These are phyloP conservation scores for Eulemur mongoz DNA, from an alignment of 2,797 vertebrate species.

Conservation along the genomic window DNA sequence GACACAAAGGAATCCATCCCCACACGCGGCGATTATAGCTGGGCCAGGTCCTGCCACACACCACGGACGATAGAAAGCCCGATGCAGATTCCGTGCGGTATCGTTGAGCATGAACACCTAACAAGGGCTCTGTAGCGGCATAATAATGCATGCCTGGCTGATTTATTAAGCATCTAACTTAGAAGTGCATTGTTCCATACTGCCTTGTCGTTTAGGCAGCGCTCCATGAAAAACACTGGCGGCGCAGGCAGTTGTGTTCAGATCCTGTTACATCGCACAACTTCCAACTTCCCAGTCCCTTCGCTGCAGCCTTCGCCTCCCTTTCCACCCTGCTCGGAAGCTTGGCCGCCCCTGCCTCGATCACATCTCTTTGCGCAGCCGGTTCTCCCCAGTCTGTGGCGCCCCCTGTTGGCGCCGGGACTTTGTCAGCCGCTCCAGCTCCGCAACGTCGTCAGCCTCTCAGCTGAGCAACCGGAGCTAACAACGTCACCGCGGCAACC, in stretches of 20 bases:
- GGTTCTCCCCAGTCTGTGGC: slow-evolving; percentile 61
- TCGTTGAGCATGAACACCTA: slow-evolving; percentile 80
- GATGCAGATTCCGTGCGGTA: slow-evolving; percentile 77
- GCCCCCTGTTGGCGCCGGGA: slow-evolving; percentile 62
- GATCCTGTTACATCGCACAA: slow-evolving; percentile 69
- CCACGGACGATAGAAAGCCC: slow-evolving; percentile 78
- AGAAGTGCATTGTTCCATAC: slow-evolving; percentile 54
- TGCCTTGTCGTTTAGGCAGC: slow-evolving; percentile 63
- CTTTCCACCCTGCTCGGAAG: not conserved
- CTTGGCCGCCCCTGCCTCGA: not conserved
- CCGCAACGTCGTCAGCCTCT: not conserved
- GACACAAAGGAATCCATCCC: slow-evolving; percentile 74
- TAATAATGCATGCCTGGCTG: slow-evolving; percentile 72
- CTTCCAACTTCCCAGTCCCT: slow-evolving; percentile 45
- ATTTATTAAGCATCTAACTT: slow-evolving; percentile 77
- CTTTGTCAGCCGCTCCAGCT: not conserved
- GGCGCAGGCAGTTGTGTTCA: slow-evolving; percentile 62
- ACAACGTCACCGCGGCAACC: not conserved
- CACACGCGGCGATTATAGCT: slow-evolving; percentile 76
- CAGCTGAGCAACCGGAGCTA: not conserved
- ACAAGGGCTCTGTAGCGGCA: slow-evolving; percentile 41
- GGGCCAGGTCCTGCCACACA: slow-evolving; percentile 77
- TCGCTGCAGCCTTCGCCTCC: slow-evolving; percentile 14
- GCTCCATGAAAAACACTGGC: slow-evolving; percentile 68
- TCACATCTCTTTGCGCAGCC: not conserved